Percentiles rank a stretch among this genome's conserved stretches.
Evolutionary conservation across 2,797 vertebrate genomes (phyloP).

Genomic region (Antennarius maculatus): DNA sequence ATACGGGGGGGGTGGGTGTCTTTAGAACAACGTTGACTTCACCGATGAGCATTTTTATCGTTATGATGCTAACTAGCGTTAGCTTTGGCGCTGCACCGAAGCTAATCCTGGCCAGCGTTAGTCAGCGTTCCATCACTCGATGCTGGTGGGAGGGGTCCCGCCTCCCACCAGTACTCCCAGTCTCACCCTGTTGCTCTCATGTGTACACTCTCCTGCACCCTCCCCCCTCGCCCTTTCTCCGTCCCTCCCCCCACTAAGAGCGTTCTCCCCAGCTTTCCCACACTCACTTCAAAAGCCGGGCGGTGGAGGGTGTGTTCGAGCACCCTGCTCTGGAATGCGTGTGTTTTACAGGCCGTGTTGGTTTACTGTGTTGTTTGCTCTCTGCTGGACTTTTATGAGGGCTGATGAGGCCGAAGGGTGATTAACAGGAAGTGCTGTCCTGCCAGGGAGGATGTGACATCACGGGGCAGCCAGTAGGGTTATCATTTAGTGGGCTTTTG

Average conservation of each 20-base stretch:
- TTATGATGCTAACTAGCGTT: too few species aligned
- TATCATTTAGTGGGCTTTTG: too few species aligned
- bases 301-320: conserved; percentile 76
- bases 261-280: conserved; percentile 81
- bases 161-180: conserved; percentile 2
- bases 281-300: conserved; percentile 80
- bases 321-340: conserved; percentile 78
- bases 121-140: conserved; percentile 34
- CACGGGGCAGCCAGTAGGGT: conserved; percentile 21
- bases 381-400: conserved; percentile 75
- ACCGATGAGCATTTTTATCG: too few species aligned
- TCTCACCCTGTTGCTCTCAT: conserved; percentile 35
- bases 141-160: background rate
- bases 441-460: conserved; percentile 66
- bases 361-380: conserved; percentile 75
- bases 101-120: too few species aligned
- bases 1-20: too few species aligned
- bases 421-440: conserved; percentile 51
- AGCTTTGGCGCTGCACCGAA: too few species aligned
- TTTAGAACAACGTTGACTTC: too few species aligned
- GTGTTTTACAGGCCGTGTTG: conserved; percentile 73
- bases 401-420: conserved; percentile 61
- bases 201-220: conserved; percentile 29
- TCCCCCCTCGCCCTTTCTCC: background rate
- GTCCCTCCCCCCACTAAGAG: conserved; percentile 60